Conservation (phyloP, 2,797 vertebrate genomes). For the Eutrigla gurnardus region DNA sequence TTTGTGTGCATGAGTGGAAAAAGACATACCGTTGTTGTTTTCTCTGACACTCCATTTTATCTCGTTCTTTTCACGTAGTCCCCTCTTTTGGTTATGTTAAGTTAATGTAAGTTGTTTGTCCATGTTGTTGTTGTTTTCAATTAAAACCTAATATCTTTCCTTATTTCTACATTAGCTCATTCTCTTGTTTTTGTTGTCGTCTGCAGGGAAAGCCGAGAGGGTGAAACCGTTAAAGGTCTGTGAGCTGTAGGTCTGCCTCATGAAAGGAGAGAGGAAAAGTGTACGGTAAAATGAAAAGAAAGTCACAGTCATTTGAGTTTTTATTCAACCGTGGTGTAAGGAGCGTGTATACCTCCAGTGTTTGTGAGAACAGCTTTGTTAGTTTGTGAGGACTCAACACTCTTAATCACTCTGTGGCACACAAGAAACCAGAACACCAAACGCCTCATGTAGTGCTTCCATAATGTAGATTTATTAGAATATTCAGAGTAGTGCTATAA, state of each 20-base stretch:
- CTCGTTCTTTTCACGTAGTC: constrained; percentile 53
- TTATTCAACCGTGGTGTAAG: constrained; percentile 15
- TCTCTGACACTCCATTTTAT: constrained; percentile 54
- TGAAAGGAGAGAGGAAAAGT: constrained; percentile 7
- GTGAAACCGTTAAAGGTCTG: neutral
- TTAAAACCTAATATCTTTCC: constrained; percentile 78
- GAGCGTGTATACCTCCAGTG: neutral
- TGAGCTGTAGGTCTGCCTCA: constrained; percentile 26
- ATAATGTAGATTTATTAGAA: constrained; percentile 84
- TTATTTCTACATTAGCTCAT: constrained; percentile 20
- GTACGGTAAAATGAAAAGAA: constrained; percentile 26
- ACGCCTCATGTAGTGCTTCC: constrained; percentile 69
- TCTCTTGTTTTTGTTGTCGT: constrained; percentile 7
- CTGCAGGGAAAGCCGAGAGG: constrained; percentile 26
- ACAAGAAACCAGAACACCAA: constrained; percentile 57
- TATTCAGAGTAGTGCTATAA: constrained; percentile 85
- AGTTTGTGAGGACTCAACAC: constrained; percentile 8
- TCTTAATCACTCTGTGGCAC: constrained; percentile 23
- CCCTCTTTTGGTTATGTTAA: constrained; percentile 74
- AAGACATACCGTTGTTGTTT: constrained; percentile 11
- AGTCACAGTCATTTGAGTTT: constrained; percentile 1
- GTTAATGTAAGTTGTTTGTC: constrained; percentile 76
- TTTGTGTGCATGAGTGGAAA: constrained; percentile 25
- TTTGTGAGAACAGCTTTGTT: constrained; percentile 1
- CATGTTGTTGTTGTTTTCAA: constrained; percentile 60